Evolutionary conservation across 2,888 invertebrate species (phyloP).

Genomic region (Zelleria hepariella): DNA sequence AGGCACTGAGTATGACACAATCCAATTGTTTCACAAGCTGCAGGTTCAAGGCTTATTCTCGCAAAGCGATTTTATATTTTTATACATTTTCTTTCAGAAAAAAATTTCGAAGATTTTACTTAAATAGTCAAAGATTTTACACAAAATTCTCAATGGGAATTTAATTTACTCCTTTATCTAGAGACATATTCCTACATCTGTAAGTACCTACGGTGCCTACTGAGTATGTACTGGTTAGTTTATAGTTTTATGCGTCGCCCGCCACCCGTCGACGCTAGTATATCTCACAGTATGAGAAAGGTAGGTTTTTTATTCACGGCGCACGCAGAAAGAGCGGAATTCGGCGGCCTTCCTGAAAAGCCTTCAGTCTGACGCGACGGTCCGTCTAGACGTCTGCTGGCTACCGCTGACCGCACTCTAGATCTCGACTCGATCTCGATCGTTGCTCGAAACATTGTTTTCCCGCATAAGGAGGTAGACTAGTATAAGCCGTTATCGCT

Average conservation of each 20-base stretch:
- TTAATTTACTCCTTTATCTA: too few species aligned
- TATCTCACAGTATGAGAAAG: background rate
- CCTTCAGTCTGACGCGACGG: slow-evolving; percentile 51
- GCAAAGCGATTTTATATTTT: background rate
- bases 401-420: slow-evolving; percentile 16
- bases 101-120: background rate
- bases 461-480: too few species aligned
- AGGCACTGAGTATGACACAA: background rate
- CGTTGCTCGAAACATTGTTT: too few species aligned
- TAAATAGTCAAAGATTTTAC: too few species aligned
- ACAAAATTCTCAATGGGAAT: too few species aligned
- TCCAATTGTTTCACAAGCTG: background rate
- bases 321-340: slow-evolving; percentile 19
- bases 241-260: too few species aligned
- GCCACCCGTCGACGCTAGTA: too few species aligned
- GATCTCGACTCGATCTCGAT: slow-evolving; percentile 11
- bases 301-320: background rate
- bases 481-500: too few species aligned
- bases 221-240: too few species aligned
- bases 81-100: background rate
- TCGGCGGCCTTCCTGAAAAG: slow-evolving; percentile 49
- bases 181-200: too few species aligned
- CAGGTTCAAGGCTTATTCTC: background rate
- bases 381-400: slow-evolving; percentile 54
- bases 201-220: too few species aligned